phyloP scores from a whole-genome alignment of 2,888 invertebrate genomes.

The Plebejus anna region DNA sequence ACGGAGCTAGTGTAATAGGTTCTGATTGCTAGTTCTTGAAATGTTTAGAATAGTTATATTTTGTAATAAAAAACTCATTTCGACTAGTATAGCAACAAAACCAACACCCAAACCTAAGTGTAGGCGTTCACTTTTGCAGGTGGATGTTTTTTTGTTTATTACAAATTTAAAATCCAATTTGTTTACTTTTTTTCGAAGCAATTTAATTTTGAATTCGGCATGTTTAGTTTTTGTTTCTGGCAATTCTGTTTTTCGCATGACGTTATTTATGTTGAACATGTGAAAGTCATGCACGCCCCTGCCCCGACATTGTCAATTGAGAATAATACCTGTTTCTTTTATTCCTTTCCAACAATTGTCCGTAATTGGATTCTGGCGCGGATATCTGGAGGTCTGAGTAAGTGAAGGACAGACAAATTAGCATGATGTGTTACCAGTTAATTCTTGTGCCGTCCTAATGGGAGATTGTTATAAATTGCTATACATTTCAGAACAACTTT shows the following conservation, averaged over 20 bases:
- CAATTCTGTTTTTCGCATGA: slow-evolving; percentile 40
- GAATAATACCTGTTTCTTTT: slow-evolving; percentile 70
- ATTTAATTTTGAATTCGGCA: slow-evolving; percentile 41
- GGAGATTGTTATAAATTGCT: slow-evolving; percentile 44
- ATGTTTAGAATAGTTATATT: slow-evolving; percentile 8
- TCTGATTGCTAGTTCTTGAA: not conserved
- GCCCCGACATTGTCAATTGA: slow-evolving; percentile 39
- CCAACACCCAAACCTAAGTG: slow-evolving; percentile 51
- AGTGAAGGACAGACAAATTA: slow-evolving; percentile 49
- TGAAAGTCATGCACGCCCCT: slow-evolving; percentile 51
- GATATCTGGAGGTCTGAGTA: slow-evolving; percentile 76
- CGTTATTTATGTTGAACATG: slow-evolving; percentile 43
- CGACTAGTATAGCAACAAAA: slow-evolving; percentile 28
- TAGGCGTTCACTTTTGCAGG: slow-evolving; percentile 49
- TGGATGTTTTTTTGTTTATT: slow-evolving; percentile 45
- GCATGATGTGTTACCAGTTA: slow-evolving; percentile 48
- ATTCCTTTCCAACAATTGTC: slow-evolving; percentile 67
- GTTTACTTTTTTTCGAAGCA: slow-evolving; percentile 34
- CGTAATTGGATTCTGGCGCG: slow-evolving; percentile 74
- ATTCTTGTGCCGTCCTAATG: slow-evolving; percentile 35
- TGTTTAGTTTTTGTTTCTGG: slow-evolving; percentile 37
- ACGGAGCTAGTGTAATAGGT: slow-evolving; percentile 13
- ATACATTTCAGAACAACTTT: not conserved
- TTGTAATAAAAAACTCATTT: not conserved
- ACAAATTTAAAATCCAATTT: slow-evolving; percentile 35